A percentile compares a stretch with the other conserved stretches of the same genome.
phyloP scores from a whole-genome alignment of 23 tunicate species.

The Styela plicata region DNA sequence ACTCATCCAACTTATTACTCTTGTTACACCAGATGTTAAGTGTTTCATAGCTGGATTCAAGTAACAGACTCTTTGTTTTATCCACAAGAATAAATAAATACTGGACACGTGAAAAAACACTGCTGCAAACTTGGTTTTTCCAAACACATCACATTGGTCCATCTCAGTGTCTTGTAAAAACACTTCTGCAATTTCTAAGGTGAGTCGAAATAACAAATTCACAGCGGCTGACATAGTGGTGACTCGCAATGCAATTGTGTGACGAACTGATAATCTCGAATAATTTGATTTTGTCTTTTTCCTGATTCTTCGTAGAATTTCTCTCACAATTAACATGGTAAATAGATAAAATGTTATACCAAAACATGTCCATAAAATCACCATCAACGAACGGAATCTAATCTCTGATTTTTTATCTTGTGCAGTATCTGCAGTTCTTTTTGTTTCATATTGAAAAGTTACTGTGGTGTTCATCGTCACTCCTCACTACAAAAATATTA shows the following conservation, averaged over 20 bases:
- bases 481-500: too few species aligned
- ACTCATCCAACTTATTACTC: constrained; percentile 34
- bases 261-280: background rate
- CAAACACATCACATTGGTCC: background rate
- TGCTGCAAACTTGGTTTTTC: background rate
- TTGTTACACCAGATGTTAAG: constrained; percentile 28
- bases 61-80: constrained; percentile 49
- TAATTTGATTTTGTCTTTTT: background rate
- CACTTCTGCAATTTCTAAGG: background rate
- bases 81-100: constrained; percentile 29
- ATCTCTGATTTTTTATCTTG: background rate
- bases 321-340: background rate
- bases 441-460: background rate
- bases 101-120: background rate
- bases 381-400: background rate
- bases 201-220: background rate
- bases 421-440: background rate
- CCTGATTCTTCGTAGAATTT: background rate
- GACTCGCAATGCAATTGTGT: background rate
- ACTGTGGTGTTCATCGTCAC: background rate
- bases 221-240: background rate
- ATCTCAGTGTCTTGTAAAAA: background rate
- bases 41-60: constrained; percentile 61
- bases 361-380: background rate
- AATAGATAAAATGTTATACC: background rate